Evolutionary conservation across 2,888 invertebrate species (phyloP).

Genomic region (Auanema freiburgensis): DNA sequence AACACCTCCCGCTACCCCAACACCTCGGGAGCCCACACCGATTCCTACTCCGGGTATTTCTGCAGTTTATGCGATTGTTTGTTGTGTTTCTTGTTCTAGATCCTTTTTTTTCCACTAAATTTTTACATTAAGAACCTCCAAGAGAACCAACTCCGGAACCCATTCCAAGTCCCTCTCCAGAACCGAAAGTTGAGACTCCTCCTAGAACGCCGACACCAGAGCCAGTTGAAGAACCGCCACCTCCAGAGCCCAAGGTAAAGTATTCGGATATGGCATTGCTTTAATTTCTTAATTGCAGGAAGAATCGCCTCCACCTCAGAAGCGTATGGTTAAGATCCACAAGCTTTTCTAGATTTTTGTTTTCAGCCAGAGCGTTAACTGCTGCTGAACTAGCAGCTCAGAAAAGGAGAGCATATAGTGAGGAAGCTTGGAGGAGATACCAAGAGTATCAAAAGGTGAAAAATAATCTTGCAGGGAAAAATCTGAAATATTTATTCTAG

Average conservation of each 20-base stretch:
- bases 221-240: slow-evolving; percentile 23
- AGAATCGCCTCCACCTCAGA: slow-evolving; percentile 23
- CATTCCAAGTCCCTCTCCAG: slow-evolving; percentile 29
- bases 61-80: too few species aligned
- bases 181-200: slow-evolving; percentile 21
- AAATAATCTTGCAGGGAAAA: not conserved
- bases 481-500: slow-evolving; percentile 26
- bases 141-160: slow-evolving; percentile 22
- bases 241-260: not conserved
- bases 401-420: slow-evolving; percentile 58
- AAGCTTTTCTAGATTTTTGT: not conserved
- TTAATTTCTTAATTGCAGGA: slow-evolving; percentile 3
- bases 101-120: too few species aligned
- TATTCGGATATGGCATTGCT: not conserved
- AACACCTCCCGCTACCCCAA: slow-evolving; percentile 10
- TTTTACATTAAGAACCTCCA: slow-evolving; percentile 5
- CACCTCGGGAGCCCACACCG: slow-evolving; percentile 3
- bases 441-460: slow-evolving; percentile 61
- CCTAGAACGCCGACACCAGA: slow-evolving; percentile 37
- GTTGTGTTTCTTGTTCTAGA: too few species aligned
- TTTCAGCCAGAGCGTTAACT: slow-evolving; percentile 42
- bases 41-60: not conserved
- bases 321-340: slow-evolving; percentile 15
- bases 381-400: slow-evolving; percentile 54
- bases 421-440: slow-evolving; percentile 61